Evolutionary conservation across 2,113 vertebrate species (phyloP).

Genomic region (Odontophorus gujanensis): DNA sequence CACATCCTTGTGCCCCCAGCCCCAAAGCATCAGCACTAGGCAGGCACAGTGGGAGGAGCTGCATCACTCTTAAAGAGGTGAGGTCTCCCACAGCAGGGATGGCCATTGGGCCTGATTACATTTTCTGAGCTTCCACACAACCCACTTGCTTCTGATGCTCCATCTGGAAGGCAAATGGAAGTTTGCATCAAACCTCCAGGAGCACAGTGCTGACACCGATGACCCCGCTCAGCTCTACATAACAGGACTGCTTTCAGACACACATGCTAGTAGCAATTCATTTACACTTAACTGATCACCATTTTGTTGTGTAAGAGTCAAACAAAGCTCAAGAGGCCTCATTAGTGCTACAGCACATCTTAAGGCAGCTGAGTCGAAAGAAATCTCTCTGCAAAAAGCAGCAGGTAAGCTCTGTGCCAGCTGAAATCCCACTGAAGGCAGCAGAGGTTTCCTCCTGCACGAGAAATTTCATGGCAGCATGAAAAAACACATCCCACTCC

Average conservation of each 20-base stretch:
- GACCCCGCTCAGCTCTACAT: neutral
- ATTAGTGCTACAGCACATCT: conserved; percentile 42
- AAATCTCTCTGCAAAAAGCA: neutral
- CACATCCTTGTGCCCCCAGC: neutral
- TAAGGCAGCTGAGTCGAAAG: neutral
- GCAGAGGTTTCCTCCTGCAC: neutral
- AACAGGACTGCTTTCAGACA: conserved; percentile 42
- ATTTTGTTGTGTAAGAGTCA: conserved; percentile 40
- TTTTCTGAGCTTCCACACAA: neutral
- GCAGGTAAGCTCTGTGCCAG: neutral
- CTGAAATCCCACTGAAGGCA: conserved; percentile 1
- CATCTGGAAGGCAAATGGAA: conserved; percentile 21
- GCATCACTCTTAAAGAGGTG: neutral
- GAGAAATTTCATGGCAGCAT: neutral
- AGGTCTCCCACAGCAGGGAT: neutral
- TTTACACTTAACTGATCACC: conserved; percentile 63
- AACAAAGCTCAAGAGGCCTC: conserved; percentile 62
- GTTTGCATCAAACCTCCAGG: neutral
- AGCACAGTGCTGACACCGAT: neutral
- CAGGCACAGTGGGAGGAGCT: neutral
- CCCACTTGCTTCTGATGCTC: neutral
- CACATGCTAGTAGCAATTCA: conserved; percentile 39
- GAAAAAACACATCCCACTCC: neutral
- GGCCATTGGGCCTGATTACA: neutral
- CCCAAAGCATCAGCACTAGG: no score